Base-by-base conservation (phyloP, 2,113 vertebrate species). In the Mungos mungo region DNA sequence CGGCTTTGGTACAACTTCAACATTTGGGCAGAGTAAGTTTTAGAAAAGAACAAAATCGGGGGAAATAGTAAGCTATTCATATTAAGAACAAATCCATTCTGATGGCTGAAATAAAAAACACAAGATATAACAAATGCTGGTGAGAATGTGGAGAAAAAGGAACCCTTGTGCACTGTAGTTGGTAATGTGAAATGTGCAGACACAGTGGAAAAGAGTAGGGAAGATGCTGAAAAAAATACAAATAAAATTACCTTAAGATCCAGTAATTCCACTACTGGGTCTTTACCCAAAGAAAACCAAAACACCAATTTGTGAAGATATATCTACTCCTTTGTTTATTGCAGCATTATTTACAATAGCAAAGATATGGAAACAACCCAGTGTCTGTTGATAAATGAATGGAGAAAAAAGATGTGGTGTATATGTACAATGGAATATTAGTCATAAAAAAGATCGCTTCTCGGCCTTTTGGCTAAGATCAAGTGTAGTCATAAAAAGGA, bases 1-100 rank as follows among this genome's bases (percentile, higher is more conserved):
- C 29, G 99, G 99, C 57, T 99, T 99, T 96, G 99, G 99, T 25
- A 99, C 99, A 50, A 98, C 99, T 0, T 99, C 99, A 7, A 99
- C 99, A 13, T 99, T 99, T 96, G 99, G 99, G 31, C 99, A 99
- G 96, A 99, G 99, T 99, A 98, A 99, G 99, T 99, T 93, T 96
- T 52, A 10, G 47, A 92, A 88, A 93, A 94, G 29, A 66, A 50
- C 31, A 12, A 45, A 33, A 47, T 8, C 25, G 23, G n/a, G 12
- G 60, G 29, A 31, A 68, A 87, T 87, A 23, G 84, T 92, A 90
- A 91, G 77, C 47, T 92, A 4, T 94, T 91, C 16, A 76, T 71
- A 66, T 45, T 60, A 81, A 93, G 38, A 86, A 76, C 21, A 86
- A 45, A 76, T 91, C 7, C 35, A 84, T 11, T 84, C 10, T 35